These are phyloP conservation scores for Beris chalybata DNA, from an alignment of 2,888 invertebrate genomes.

Conservation along the genomic window DNA sequence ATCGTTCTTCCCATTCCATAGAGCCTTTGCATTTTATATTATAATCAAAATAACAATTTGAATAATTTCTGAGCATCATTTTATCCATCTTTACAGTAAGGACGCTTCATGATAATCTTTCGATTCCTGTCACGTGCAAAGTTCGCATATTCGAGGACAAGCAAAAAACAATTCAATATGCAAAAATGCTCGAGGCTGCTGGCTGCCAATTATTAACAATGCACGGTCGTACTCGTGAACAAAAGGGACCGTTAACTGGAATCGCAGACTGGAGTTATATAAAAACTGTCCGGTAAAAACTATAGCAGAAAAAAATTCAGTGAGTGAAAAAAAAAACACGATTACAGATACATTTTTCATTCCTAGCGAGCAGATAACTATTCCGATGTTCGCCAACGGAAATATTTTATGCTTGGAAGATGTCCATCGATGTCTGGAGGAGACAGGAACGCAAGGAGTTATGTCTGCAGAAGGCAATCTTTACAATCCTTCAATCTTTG, in stretches of 20 bases:
- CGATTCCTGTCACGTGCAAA: slow-evolving; percentile 95
- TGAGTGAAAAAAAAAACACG: not conserved
- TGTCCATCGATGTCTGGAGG: slow-evolving; percentile 77
- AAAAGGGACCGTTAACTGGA: slow-evolving; percentile 95
- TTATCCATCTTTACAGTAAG: slow-evolving; percentile 61
- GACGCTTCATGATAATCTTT: slow-evolving; percentile 68
- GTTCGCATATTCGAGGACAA: slow-evolving; percentile 87
- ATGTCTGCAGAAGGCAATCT: slow-evolving; percentile 95
- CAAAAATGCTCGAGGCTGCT: slow-evolving; percentile 90
- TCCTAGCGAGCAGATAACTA: slow-evolving; percentile 74
- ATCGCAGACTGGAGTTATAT: slow-evolving; percentile 94
- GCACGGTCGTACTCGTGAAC: slow-evolving; percentile 93
- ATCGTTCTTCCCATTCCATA: slow-evolving; percentile 13
- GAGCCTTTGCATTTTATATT: not conserved
- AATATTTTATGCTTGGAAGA: slow-evolving; percentile 93
- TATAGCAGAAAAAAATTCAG: not conserved
- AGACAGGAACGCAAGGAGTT: slow-evolving; percentile 83
- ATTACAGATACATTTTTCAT: slow-evolving; percentile 44
- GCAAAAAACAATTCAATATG: slow-evolving; percentile 86
- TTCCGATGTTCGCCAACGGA: slow-evolving; percentile 97
- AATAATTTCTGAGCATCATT: not conserved
- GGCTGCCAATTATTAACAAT: slow-evolving; percentile 91
- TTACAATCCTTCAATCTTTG: slow-evolving; percentile 95
- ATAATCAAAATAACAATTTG: too few relatives aligned
- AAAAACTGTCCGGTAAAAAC: slow-evolving; percentile 78